Percentiles rank a stretch among this genome's conserved stretches.
Evolutionary conservation across 2,888 invertebrate species (phyloP).

Genomic region (Coenonympha arcania): DNA sequence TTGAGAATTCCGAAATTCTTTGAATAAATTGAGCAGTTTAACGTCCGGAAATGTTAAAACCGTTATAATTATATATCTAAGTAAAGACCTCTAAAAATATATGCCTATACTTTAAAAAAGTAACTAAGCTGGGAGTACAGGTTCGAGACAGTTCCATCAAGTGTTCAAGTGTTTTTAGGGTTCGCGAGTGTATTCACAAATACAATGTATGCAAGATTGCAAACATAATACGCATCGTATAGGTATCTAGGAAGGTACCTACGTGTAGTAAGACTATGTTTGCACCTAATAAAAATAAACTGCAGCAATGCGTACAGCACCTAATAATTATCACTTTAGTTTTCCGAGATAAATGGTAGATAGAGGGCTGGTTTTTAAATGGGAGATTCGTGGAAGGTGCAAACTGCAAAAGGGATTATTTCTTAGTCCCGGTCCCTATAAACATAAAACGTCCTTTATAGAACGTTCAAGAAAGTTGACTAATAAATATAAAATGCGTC

Average conservation of each 20-base stretch:
- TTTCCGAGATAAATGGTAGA: background rate
- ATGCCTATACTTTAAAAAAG: background rate
- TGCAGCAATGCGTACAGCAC: background rate
- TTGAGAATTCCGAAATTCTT: conserved; percentile 21
- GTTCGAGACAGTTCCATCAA: too few relatives aligned
- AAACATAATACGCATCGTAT: too few relatives aligned
- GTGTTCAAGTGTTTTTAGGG: too few relatives aligned
- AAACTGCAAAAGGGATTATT: conserved; percentile 36
- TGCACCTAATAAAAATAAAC: background rate
- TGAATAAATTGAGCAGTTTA: conserved; percentile 23
- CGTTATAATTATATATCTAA: conserved; percentile 14
- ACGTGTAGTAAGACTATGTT: too few relatives aligned
- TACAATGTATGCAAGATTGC: background rate
- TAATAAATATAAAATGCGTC: conserved; percentile 16
- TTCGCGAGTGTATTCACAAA: background rate
- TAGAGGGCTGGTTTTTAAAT: conserved; percentile 51
- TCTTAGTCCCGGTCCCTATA: conserved; percentile 19
- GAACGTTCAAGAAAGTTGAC: conserved; percentile 34
- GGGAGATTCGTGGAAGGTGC: conserved; percentile 62
- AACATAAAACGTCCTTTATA: conserved; percentile 28
- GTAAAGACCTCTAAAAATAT: background rate
- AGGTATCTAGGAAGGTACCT: too few relatives aligned
- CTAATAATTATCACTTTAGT: background rate
- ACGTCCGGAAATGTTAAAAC: conserved; percentile 40
- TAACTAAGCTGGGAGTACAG: background rate